Evolutionary conservation across 2,113 vertebrate species (phyloP).

Genomic region (Aleadryas rufinucha): DNA sequence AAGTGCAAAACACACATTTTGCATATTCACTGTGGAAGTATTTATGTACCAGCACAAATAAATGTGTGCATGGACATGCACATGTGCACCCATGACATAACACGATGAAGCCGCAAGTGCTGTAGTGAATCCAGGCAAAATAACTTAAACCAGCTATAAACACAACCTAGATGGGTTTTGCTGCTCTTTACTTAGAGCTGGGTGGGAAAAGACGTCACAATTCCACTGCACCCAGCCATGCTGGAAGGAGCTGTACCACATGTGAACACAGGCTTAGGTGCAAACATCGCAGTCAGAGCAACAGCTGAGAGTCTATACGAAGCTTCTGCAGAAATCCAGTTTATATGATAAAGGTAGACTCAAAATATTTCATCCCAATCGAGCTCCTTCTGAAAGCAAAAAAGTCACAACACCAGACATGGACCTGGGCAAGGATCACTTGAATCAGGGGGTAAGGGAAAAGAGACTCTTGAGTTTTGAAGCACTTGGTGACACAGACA

Average conservation of each 20-base stretch:
- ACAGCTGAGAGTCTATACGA: not conserved
- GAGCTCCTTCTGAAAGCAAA: not conserved
- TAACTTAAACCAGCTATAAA: not conserved
- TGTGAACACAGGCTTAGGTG: not conserved
- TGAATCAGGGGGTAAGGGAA: not conserved
- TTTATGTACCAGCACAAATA: not conserved
- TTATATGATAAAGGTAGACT: not conserved
- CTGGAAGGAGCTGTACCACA: not conserved
- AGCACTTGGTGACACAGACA: not conserved
- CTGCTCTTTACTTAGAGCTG: not conserved
- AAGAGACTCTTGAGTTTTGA: not conserved
- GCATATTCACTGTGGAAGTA: not conserved
- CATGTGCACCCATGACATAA: not conserved
- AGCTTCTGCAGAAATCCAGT: not conserved
- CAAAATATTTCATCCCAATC: not conserved
- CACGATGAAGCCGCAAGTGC: not conserved
- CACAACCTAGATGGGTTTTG: not conserved
- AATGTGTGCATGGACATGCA: not conserved
- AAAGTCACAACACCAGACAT: not conserved
- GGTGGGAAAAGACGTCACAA: not conserved
- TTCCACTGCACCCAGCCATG: not conserved
- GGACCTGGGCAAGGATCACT: not conserved
- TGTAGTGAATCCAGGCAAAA: not conserved
- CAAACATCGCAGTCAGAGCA: not conserved
- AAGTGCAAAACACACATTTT: not conserved